Conservation (phyloP, 2,888 invertebrate genomes). For the Scaptodrosophila latifasciaeformis region DNA sequence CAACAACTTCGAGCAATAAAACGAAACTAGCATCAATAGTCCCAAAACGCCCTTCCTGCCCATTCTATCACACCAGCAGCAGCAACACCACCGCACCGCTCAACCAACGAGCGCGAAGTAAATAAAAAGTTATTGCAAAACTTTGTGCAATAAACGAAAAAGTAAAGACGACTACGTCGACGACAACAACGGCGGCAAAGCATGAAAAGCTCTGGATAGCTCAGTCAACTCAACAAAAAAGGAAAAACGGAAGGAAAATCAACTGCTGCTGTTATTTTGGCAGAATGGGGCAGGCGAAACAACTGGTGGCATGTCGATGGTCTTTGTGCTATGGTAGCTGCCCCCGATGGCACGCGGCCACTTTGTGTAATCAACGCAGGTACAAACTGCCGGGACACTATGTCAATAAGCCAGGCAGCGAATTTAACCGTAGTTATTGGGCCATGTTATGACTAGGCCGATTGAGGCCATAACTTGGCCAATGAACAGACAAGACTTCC, state of each 20-base stretch:
- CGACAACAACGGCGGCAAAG: conserved; percentile 40
- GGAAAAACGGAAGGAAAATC: conserved; percentile 5
- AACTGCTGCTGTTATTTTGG: conserved; percentile 4
- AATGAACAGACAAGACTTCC: conserved; percentile 39
- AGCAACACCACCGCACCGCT: conserved; percentile 1
- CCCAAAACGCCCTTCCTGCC: background rate
- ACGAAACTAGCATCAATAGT: conserved; percentile 19
- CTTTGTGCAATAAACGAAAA: conserved; percentile 63
- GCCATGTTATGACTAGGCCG: conserved; percentile 7
- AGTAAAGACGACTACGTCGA: conserved; percentile 42
- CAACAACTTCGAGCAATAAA: conserved; percentile 44
- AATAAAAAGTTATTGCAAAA: conserved; percentile 66
- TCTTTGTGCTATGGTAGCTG: background rate
- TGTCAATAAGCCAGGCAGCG: conserved; percentile 38
- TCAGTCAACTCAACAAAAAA: conserved; percentile 24
- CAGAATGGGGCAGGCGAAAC: conserved; percentile 4
- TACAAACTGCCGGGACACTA: conserved; percentile 13
- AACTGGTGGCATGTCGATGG: conserved; percentile 15
- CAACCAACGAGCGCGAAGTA: conserved; percentile 39
- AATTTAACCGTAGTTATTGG: conserved; percentile 47
- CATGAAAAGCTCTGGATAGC: conserved; percentile 60
- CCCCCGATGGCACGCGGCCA: background rate
- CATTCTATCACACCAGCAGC: conserved; percentile 4
- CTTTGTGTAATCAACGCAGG: conserved; percentile 56
- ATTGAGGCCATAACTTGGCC: conserved; percentile 20